Evolutionary conservation across 1,140 invertebrate genomes (phyloP).

Genomic region (Subanguina moxae): DNA sequence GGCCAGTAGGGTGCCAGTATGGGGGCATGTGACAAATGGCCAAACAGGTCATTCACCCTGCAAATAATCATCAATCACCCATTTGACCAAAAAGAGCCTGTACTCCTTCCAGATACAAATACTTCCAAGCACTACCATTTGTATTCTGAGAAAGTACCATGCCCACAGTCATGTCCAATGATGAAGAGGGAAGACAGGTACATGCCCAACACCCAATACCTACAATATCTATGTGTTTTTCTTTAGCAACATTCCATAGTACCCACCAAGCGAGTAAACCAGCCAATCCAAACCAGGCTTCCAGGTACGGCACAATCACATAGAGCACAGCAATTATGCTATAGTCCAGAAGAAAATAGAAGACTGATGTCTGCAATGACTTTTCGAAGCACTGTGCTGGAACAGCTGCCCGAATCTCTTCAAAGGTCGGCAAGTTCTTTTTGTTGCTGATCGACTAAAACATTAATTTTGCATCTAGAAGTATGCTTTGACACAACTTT

Average conservation of each 20-base stretch:
- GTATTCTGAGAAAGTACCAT: slow-evolving; percentile 61
- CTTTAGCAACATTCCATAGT: neutral
- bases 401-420: slow-evolving; percentile 42
- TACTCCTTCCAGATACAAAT: too few relatives aligned
- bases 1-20: slow-evolving; percentile 50
- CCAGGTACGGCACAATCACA: slow-evolving; percentile 42
- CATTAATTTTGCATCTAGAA: too few relatives aligned
- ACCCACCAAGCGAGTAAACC: slow-evolving; percentile 43
- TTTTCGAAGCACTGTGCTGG: slow-evolving; percentile 56
- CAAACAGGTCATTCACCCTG: slow-evolving; percentile 48
- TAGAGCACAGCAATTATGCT: slow-evolving; percentile 50
- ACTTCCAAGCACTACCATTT: slow-evolving; percentile 28
- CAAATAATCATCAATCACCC: too few relatives aligned
- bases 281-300: slow-evolving; percentile 35
- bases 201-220: slow-evolving; percentile 60
- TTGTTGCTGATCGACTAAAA: neutral
- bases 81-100: too few relatives aligned
- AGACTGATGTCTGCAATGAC: slow-evolving; percentile 52
- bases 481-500: too few relatives aligned
- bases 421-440: slow-evolving; percentile 22
- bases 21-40: slow-evolving; percentile 52
- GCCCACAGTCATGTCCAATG: slow-evolving; percentile 62
- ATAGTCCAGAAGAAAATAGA: slow-evolving; percentile 59
- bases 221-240: neutral
- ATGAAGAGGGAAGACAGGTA: slow-evolving; percentile 60